phyloP scores from a whole-genome alignment of 2,797 vertebrate genomes.

The Bryconaethiops microstoma region DNA sequence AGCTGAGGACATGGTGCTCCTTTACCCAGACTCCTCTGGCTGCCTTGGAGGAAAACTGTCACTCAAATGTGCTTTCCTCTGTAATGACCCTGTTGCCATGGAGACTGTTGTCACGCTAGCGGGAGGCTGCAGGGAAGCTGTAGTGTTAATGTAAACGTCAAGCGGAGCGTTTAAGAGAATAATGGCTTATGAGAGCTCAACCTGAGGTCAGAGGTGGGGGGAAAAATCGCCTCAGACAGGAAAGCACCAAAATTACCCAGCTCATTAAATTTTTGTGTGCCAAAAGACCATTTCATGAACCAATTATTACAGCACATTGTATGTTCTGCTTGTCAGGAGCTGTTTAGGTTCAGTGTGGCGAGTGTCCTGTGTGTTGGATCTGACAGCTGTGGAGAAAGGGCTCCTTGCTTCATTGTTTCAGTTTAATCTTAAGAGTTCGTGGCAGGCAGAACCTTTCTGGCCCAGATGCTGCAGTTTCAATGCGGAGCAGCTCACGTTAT shows the following conservation, averaged over 20 bases:
- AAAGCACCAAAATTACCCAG: neutral
- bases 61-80: slow-evolving; percentile 33
- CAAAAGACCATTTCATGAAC: neutral
- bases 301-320: slow-evolving; percentile 5
- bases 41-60: slow-evolving; percentile 42
- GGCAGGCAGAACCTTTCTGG: neutral
- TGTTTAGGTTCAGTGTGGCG: neutral
- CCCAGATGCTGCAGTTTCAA: neutral
- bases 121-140: neutral
- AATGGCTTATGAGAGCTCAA: neutral
- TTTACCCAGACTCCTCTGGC: slow-evolving; percentile 8
- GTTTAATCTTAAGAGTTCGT: slow-evolving; percentile 30
- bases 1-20: slow-evolving; percentile 16
- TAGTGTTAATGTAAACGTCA: slow-evolving; percentile 4
- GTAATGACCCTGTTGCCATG: slow-evolving; percentile 40
- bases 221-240: neutral
- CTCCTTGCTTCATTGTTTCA: slow-evolving; percentile 16
- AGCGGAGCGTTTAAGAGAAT: neutral
- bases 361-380: neutral
- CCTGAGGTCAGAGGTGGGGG: neutral
- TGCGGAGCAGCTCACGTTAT: slow-evolving; percentile 12
- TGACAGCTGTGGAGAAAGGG: neutral
- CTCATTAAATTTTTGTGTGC: neutral
- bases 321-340: slow-evolving; percentile 2
- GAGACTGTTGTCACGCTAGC: slow-evolving; percentile 35